Conservation (phyloP, 2,888 invertebrate genomes). For the Andrena camellia region DNA sequence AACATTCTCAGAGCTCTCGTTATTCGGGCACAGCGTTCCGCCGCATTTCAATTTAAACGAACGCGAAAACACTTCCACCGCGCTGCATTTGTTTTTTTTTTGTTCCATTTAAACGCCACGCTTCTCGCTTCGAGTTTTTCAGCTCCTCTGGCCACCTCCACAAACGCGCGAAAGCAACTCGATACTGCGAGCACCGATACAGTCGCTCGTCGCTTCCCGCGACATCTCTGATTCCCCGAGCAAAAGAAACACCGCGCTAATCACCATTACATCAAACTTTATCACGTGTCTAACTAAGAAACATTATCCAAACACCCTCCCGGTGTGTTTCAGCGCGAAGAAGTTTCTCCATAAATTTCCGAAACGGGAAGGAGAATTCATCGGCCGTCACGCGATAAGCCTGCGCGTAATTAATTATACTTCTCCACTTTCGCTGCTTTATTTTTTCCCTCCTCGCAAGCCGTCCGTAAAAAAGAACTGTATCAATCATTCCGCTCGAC, state of each 20-base stretch:
- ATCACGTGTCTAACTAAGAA: background rate
- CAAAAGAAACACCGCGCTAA: no score
- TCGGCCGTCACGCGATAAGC: slow-evolving; percentile 22
- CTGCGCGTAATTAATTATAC: slow-evolving; percentile 39
- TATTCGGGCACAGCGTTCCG: slow-evolving; percentile 31
- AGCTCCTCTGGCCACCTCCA: slow-evolving; percentile 29
- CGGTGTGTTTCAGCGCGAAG: background rate
- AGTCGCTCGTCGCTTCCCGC: slow-evolving; percentile 28
- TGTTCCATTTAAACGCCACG: slow-evolving; percentile 51
- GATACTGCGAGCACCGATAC: slow-evolving; percentile 45
- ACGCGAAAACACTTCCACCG: slow-evolving; percentile 52
- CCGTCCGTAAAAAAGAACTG: slow-evolving; percentile 20
- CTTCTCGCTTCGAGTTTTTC: slow-evolving; percentile 63
- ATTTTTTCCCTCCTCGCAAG: background rate
- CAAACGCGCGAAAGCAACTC: slow-evolving; percentile 58
- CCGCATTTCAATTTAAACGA: slow-evolving; percentile 57
- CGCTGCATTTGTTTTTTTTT: background rate
- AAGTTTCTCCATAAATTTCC: slow-evolving; percentile 3
- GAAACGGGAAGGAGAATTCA: slow-evolving; percentile 12
- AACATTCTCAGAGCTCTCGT: slow-evolving; percentile 36
- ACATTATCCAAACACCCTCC: background rate
- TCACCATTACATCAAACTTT: background rate
- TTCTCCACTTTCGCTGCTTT: slow-evolving; percentile 16
- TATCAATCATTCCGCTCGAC: slow-evolving; percentile 50
- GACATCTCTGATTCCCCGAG: background rate